Evolutionary conservation across 2,888 invertebrate species (phyloP).

Genomic region (Apamea epomidion): DNA sequence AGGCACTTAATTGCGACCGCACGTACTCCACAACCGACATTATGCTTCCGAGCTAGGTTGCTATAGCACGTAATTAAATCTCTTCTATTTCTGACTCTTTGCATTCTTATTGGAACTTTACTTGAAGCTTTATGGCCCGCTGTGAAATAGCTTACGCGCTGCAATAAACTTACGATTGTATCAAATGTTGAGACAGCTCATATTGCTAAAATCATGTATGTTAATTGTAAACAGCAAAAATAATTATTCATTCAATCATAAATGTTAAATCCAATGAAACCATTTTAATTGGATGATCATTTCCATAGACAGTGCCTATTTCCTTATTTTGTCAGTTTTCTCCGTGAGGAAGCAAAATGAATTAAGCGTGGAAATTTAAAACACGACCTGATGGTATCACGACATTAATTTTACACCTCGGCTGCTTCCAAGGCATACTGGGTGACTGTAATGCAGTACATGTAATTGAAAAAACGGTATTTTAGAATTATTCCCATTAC

Average conservation of each 20-base stretch:
- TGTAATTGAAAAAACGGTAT: conserved; percentile 58
- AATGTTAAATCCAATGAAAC: not conserved
- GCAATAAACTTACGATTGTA: not conserved
- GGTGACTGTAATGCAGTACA: conserved; percentile 38
- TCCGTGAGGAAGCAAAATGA: not conserved
- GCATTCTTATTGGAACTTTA: conserved; percentile 3
- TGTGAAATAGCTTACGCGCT: not conserved
- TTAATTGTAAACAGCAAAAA: not conserved
- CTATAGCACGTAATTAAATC: conserved; percentile 48
- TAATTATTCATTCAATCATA: not conserved
- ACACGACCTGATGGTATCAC: not conserved
- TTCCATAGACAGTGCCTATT: not conserved
- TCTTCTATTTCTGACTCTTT: conserved; percentile 41
- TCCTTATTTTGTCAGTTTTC: not conserved
- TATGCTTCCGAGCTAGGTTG: conserved; percentile 17
- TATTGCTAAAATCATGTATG: not conserved
- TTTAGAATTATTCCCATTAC: conserved; percentile 64
- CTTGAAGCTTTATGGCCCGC: not conserved
- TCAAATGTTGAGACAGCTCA: not conserved
- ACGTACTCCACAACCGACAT: conserved; percentile 39
- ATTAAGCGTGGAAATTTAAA: not conserved
- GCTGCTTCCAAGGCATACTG: not conserved
- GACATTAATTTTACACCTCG: conserved; percentile 15
- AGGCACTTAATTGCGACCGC: conserved; percentile 60
- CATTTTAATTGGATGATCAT: not conserved